Percentiles rank a stretch among this genome's conserved stretches.
Evolutionary conservation across 2,113 vertebrate species (phyloP).

Genomic region (Garra rufa): DNA sequence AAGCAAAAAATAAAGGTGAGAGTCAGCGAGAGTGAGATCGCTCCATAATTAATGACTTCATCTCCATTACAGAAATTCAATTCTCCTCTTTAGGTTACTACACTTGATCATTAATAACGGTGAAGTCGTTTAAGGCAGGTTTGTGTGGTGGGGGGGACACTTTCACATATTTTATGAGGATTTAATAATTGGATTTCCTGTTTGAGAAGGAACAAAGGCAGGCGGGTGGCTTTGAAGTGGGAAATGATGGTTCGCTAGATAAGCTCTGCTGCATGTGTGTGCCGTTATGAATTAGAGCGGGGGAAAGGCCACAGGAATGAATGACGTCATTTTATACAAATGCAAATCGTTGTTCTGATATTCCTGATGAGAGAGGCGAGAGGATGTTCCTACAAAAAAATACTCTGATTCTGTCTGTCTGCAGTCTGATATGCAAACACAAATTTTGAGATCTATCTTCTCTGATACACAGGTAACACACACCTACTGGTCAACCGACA

Average conservation of each 20-base stretch:
- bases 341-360: neutral
- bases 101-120: slow-evolving; percentile 34
- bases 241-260: slow-evolving; percentile 43
- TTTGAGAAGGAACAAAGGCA: slow-evolving; percentile 61
- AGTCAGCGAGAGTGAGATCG: slow-evolving; percentile 18
- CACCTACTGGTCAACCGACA: neutral
- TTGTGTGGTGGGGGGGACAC: slow-evolving; percentile 10
- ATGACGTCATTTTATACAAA: slow-evolving; percentile 34
- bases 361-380: slow-evolving; percentile 16
- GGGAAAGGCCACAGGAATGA: slow-evolving; percentile 43
- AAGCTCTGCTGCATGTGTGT: slow-evolving; percentile 53
- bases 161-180: slow-evolving; percentile 64
- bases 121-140: slow-evolving; percentile 12
- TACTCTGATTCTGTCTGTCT: neutral
- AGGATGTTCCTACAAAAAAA: neutral
- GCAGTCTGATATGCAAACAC: neutral
- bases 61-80: slow-evolving; percentile 47
- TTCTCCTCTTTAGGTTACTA: slow-evolving; percentile 18
- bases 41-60: slow-evolving; percentile 38
- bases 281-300: slow-evolving; percentile 45
- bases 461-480: neutral
- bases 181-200: slow-evolving; percentile 61
- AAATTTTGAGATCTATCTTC: neutral
- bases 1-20: neutral
- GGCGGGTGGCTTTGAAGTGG: slow-evolving; percentile 55